A percentile compares a stretch with the other conserved stretches of the same genome.
Conservation (phyloP, 2,888 invertebrate genomes). For the Trissonchulus latispiculum region DNA sequence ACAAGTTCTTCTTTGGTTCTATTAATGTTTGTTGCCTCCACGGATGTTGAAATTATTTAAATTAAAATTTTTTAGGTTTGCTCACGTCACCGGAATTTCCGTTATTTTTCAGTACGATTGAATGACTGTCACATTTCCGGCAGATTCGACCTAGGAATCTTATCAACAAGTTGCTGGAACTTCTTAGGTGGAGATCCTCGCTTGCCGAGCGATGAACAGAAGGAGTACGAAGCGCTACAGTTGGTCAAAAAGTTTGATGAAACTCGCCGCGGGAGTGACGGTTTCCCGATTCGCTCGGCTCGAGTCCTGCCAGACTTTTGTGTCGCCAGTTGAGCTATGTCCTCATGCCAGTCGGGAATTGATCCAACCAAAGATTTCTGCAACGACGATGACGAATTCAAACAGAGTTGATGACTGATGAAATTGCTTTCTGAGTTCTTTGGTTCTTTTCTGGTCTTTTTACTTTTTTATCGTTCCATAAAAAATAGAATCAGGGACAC, state of each 20-base stretch:
- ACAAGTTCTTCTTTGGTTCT: too few species aligned
- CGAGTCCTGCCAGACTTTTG: background rate
- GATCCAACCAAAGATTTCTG: background rate
- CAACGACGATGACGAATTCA: conserved; percentile 12
- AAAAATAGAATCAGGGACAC: too few species aligned
- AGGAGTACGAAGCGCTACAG: conserved; percentile 90
- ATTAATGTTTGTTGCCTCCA: too few species aligned
- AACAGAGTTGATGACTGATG: background rate
- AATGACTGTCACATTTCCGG: conserved; percentile 92
- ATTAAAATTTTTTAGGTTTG: too few species aligned
- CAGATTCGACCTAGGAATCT: conserved; percentile 61
- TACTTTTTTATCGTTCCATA: too few species aligned
- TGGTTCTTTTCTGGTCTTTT: too few species aligned
- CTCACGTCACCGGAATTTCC: background rate
- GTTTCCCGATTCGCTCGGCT: conserved; percentile 60
- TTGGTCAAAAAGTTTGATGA: conserved; percentile 78
- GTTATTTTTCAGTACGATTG: conserved; percentile 56
- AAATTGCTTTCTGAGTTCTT: too few species aligned
- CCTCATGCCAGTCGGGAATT: conserved; percentile 58
- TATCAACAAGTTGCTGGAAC: conserved; percentile 71
- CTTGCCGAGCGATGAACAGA: conserved; percentile 79
- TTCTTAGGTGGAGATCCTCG: conserved; percentile 55
- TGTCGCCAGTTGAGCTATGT: conserved; percentile 77
- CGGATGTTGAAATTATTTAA: too few species aligned
- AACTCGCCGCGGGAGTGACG: conserved; percentile 62